These are phyloP conservation scores for Galagoides demidoff DNA, from an alignment of 2,797 vertebrate species.

Conservation along the genomic window DNA sequence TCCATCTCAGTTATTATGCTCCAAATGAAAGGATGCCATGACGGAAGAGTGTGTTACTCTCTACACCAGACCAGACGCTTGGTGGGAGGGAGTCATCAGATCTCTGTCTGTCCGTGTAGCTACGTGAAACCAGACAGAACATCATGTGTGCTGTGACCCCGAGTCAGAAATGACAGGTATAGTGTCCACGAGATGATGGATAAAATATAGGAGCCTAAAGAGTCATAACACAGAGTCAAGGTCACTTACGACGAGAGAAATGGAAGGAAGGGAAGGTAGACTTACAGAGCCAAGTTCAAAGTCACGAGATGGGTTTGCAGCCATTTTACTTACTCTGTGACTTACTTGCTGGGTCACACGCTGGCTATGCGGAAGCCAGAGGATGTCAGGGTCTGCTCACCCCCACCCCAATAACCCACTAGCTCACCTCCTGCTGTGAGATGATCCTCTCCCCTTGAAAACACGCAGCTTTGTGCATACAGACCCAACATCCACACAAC, in stretches of 20 bases:
- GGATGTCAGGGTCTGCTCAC: neutral
- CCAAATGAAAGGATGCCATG: constrained; percentile 30
- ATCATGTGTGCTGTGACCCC: neutral
- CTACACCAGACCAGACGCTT: neutral
- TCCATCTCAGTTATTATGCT: constrained; percentile 22
- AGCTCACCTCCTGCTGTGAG: too few relatives aligned
- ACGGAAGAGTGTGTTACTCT: neutral
- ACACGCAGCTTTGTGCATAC: neutral
- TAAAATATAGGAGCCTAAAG: neutral
- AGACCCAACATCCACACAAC: neutral
- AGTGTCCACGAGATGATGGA: neutral
- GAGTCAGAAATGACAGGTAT: constrained; percentile 1
- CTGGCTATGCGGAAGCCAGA: neutral
- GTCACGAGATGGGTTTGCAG: neutral
- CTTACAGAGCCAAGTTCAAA: neutral
- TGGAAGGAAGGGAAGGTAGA: neutral
- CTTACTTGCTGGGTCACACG: neutral
- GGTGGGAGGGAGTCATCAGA: neutral
- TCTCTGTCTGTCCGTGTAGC: neutral
- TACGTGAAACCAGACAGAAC: neutral
- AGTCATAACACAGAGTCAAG: neutral
- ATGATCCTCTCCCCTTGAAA: neutral
- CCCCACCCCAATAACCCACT: neutral
- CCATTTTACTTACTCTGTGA: neutral
- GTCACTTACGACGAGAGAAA: neutral